Conservation (phyloP, 2,888 invertebrate genomes). For the Acrobasis suavella region DNA sequence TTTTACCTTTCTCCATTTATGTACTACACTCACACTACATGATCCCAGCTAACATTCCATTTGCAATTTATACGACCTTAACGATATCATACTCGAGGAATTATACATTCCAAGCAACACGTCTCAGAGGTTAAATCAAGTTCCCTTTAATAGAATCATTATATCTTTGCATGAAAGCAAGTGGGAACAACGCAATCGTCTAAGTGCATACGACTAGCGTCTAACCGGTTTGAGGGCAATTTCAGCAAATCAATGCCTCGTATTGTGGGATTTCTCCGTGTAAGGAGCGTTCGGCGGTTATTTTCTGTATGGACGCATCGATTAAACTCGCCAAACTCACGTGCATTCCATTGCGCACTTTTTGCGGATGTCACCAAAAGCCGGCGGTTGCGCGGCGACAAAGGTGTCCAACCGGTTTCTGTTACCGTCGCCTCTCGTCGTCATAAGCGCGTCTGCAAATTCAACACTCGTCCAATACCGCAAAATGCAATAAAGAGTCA, state of each 20-base stretch:
- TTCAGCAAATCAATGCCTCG: conserved; percentile 61
- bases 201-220: conserved; percentile 47
- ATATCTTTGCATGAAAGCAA: conserved; percentile 44
- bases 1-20: conserved; percentile 38
- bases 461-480: conserved; percentile 76
- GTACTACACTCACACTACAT: conserved; percentile 15
- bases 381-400: conserved; percentile 66
- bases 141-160: conserved; percentile 23
- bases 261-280: conserved; percentile 60
- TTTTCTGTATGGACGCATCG: conserved; percentile 55
- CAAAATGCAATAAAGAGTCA: conserved; percentile 57
- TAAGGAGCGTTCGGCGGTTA: conserved; percentile 52
- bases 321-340: conserved; percentile 64
- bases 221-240: conserved; percentile 65
- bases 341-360: conserved; percentile 71
- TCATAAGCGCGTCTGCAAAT: conserved; percentile 78
- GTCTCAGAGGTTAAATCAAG: conserved; percentile 19
- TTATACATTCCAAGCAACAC: conserved; percentile 11
- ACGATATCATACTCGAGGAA: conserved; percentile 23
- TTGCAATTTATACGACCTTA: conserved; percentile 24
- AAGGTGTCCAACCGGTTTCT: conserved; percentile 78
- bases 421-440: conserved; percentile 64
- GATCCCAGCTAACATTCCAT: conserved; percentile 28
- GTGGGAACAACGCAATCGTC: conserved; percentile 44
- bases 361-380: conserved; percentile 80